These are phyloP conservation scores for Anguilla megastoma DNA, from an alignment of 2,797 vertebrate species.

Conservation along the genomic window DNA sequence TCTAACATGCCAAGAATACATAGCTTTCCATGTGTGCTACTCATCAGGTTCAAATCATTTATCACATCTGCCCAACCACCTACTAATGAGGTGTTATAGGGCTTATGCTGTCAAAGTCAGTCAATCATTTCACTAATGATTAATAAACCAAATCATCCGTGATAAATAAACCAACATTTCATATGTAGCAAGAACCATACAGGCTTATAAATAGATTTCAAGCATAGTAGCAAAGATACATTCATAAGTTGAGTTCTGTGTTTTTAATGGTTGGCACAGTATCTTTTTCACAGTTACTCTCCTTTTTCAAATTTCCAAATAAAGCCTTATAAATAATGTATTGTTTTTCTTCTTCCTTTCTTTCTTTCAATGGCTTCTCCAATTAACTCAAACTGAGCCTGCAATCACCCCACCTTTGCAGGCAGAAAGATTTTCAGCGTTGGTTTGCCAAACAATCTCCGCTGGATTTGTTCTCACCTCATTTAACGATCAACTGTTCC, in stretches of 20 bases:
- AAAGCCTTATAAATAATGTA: not conserved
- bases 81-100: not conserved
- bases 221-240: not conserved
- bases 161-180: too few relatives aligned
- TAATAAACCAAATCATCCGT: not conserved
- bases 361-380: not conserved
- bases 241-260: not conserved
- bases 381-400: not conserved
- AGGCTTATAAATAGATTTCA: not conserved
- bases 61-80: not conserved
- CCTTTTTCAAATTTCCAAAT: constrained; percentile 10
- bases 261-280: not conserved
- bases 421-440: not conserved
- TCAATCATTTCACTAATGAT: not conserved
- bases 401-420: not conserved
- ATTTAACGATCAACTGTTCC: constrained; percentile 22
- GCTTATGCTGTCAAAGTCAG: not conserved
- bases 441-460: not conserved
- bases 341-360: not conserved
- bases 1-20: not conserved
- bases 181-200: not conserved
- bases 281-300: not conserved
- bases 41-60: not conserved
- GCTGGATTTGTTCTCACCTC: constrained; percentile 23
- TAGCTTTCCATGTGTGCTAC: not conserved